Percentiles rank a stretch among this genome's conserved stretches.
Evolutionary conservation across 2,113 vertebrate genomes (phyloP).

Genomic region (Otocyon megalotis): DNA sequence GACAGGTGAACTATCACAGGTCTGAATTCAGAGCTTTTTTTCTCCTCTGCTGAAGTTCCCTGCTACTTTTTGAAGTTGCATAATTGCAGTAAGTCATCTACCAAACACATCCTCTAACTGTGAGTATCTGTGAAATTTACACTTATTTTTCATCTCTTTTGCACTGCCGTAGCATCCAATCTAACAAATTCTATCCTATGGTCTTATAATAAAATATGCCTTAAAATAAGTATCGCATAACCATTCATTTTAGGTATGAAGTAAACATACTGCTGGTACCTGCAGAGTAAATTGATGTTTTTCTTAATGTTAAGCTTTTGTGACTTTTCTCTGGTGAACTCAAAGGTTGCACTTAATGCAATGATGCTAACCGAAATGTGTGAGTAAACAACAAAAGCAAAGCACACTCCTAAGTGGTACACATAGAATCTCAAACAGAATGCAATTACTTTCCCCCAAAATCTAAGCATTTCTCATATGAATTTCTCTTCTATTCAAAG

Average conservation of each 20-base stretch:
- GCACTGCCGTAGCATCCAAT: not conserved
- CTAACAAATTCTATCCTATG: conserved; percentile 39
- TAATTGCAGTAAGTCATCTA: not conserved
- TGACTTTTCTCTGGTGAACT: conserved; percentile 22
- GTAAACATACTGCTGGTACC: conserved; percentile 43
- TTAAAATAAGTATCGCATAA: conserved; percentile 32
- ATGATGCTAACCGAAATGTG: not conserved
- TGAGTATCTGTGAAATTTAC: not conserved
- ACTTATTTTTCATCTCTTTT: not conserved
- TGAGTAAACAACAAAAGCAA: conserved; percentile 33
- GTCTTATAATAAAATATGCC: conserved; percentile 60
- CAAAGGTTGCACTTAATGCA: conserved; percentile 39
- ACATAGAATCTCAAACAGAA: not conserved
- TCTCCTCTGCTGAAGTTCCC: not conserved
- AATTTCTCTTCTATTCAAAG: not conserved
- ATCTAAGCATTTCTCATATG: not conserved
- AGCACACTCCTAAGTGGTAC: not conserved
- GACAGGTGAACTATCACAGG: not conserved
- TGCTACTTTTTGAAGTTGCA: not conserved
- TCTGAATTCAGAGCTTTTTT: not conserved
- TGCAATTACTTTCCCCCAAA: not conserved
- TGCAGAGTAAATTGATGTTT: conserved; percentile 73
- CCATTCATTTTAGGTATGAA: conserved; percentile 66
- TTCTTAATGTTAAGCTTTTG: conserved; percentile 37
- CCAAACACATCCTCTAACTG: not conserved